Base-by-base conservation (phyloP, 2,113 vertebrate genomes). In the Leucoraja erinaceus region DNA sequence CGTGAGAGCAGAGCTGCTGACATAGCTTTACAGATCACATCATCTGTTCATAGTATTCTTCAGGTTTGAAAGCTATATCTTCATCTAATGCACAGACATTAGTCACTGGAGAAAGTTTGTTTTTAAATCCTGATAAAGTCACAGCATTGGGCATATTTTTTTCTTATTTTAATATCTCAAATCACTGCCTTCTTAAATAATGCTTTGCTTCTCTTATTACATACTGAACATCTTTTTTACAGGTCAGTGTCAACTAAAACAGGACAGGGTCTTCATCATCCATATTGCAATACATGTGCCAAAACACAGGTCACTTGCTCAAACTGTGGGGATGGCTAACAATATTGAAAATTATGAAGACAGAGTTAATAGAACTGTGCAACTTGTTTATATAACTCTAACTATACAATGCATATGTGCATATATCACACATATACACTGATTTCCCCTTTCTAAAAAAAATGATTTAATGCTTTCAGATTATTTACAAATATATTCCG, bases 1-100 rank as follows among this genome's bases (percentile, higher is more conserved):
- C 66, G 38, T 63, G 38, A 90, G 66, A 70, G n/a, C 88, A 72
- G 38, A 54, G 90, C 68, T 91, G 90, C 90, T 74, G 90, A 74
- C 88, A 91, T 68, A 91, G 90, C 90, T 91, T 91, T 72, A 28
- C 68, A 91, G 90, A 72, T 91, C 90, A 70, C 33, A 91, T 25
- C 38, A 91, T 91, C 90, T 91, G 54, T 91, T 91, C 20, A 91
- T 91, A 91, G 72, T 74, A 91, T 91, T 91, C 66, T 72, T 91
- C 90, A 70, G 88, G 90, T 91, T 47, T 72, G 33, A 91, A 91
- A 72, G 63, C 90, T 38, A 72, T 91, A 72, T 91, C 90, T 91
- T 66, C 70, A 91, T 91, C 90, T 91, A 72, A 72, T 74, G 66
- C 90, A 91, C 90, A 91, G 66, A 74, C 38, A 72, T 91, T 74